These are phyloP conservation scores for Vanessa cardui DNA, from an alignment of 2,888 invertebrate species.

Conservation along the genomic window DNA sequence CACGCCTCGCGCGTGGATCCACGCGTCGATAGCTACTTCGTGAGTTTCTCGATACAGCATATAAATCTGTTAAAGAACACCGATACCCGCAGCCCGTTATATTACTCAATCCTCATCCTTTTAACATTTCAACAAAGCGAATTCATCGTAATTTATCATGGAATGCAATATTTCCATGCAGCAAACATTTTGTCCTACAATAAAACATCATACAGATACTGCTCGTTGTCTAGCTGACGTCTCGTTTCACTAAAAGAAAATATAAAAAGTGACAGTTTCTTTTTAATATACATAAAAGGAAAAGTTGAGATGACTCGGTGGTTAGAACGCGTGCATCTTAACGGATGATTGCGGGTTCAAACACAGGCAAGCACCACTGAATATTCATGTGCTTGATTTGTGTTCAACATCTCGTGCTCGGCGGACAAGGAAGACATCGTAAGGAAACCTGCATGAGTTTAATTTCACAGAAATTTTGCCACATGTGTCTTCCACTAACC, in stretches of 20 bases:
- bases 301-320: too few relatives aligned
- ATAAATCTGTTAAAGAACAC: slow-evolving; percentile 47
- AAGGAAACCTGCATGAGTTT: too few relatives aligned
- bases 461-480: too few relatives aligned
- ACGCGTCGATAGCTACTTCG: slow-evolving; percentile 74
- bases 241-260: not conserved
- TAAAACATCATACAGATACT: not conserved
- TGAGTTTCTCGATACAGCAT: slow-evolving; percentile 59
- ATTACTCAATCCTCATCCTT: slow-evolving; percentile 14
- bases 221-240: not conserved
- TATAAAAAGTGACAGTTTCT: not conserved
- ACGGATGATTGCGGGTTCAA: too few relatives aligned
- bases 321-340: too few relatives aligned
- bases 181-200: not conserved
- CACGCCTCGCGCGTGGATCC: slow-evolving; percentile 74
- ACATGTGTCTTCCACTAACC: too few relatives aligned
- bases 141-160: not conserved
- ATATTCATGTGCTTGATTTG: too few relatives aligned
- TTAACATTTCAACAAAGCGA: not conserved
- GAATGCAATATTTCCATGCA: not conserved
- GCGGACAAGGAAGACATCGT: too few relatives aligned
- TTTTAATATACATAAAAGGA: not conserved
- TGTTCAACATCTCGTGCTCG: too few relatives aligned
- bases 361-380: too few relatives aligned
- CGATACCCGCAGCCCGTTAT: slow-evolving; percentile 29